Evolutionary conservation across 2,888 invertebrate species (phyloP), one percentile per base, ranked within the genome.

Genomic region (Aleiodes alternator): DNA sequence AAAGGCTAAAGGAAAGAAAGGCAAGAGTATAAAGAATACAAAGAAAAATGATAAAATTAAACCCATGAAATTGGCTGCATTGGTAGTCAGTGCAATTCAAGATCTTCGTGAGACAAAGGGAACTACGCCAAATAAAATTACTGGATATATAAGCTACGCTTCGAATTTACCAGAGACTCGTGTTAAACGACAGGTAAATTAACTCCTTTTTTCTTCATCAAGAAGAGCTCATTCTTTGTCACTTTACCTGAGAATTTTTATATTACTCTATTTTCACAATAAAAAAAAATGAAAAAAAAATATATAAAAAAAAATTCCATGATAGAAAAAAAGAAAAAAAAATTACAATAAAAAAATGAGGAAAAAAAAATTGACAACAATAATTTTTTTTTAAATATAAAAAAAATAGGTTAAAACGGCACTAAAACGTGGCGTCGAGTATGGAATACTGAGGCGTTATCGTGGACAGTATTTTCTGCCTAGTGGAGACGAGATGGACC

Each of bases 391-490:
- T 29, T 61, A 23, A 3, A 50, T 16, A 29, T 34, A 16, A 50
- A 31, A 57, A 71, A 75, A 61, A 64, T 57, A 87, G 87, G 86
- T 87, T 8, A 84, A 83, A 14, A 51, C 84, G 4, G 84, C 82
- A 0, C 69, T 87, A 73, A 82, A 82, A 70, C 80, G 82, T 4
- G 87, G 87, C 0, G 82, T 87, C 4, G 79, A 87, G 34, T 86
- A 84, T 38, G 87, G 87, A 29, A 84, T 87, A 79, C 73, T 87
- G 11, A 77, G 79, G 72, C 83, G 81, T 74, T 80, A 81, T 69
- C 82, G 85, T 0, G 86, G 87, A 1, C 84, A 85, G 48, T 87
- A 87, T 79, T 87, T 82, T 38, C 81, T 87, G 43, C 83, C 86
- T 4, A 81, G 78, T 6, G 82, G 79, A 23, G 82, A 87, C 71